Evolutionary conservation across 2,113 vertebrate species (phyloP), one percentile per base, ranked within the genome.

Genomic region (Aramus guarauna): DNA sequence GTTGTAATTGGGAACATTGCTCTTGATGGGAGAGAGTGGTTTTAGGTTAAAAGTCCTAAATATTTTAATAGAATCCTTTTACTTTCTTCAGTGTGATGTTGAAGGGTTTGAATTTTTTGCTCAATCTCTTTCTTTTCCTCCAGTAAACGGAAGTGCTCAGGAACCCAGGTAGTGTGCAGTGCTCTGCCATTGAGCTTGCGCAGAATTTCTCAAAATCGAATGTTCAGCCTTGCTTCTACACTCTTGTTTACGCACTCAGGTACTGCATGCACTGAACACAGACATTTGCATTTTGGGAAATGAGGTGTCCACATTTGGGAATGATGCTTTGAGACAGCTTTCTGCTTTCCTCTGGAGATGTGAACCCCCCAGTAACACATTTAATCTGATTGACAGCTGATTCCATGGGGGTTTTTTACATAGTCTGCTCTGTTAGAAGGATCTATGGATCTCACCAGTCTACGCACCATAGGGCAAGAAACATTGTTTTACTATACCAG

Each of bases 41-140:
- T 95, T 87, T 89, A 83, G 89, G 73, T 87, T 67, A 83, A 83
- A 93, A 95, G 85, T 87, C 37, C 62, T 85, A 75, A 91, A 82
- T 62, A 74, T 85, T 96, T 91, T 55, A 94, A 82, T 37, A 82
- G 53, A 80, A 78, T 64, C 22, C 8, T 41, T 85, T 69, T 73
- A 26, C 59, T 93, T 91, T 85, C 58, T 95, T 55, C 50, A 67
- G 37, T 45, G 36, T 34, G 21, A 8, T 84, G 47, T 55, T 53
- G 37, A 81, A 90, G 21, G n/a, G 11, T 68, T 84, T 82, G 23
- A 77, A 26, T 58, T 85, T 78, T 78, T 87, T 75, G 29, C 52
- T 92, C 64, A 30, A 37, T 59, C 32, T 80, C 34, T 55, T 72
- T 50, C 15, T 90, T 87, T 87, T 75, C 43, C 15, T 71, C 50